Evolutionary conservation across 2,888 invertebrate genomes (phyloP).

Genomic region (Fabriciana adippe): DNA sequence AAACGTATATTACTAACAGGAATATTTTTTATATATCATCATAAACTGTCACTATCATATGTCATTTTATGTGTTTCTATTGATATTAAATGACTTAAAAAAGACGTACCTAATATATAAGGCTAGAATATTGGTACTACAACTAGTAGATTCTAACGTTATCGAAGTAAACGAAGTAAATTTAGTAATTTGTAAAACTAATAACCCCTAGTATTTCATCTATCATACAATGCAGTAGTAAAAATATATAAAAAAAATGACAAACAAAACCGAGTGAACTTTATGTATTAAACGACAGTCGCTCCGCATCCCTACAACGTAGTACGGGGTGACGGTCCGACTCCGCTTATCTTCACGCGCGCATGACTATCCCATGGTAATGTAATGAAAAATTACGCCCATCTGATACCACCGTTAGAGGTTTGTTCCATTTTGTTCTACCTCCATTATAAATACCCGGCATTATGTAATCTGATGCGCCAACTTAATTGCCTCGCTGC

Average conservation of each 20-base stretch:
- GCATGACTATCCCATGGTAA: slow-evolving; percentile 75
- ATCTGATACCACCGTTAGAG: slow-evolving; percentile 64
- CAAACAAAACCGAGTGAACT: background rate
- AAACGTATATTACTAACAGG: too few relatives aligned
- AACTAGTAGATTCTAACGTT: too few relatives aligned
- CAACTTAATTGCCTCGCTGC: slow-evolving; percentile 39
- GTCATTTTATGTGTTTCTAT: too few relatives aligned
- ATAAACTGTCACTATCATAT: too few relatives aligned
- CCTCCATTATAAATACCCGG: slow-evolving; percentile 40
- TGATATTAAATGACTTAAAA: too few relatives aligned
- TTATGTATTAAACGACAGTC: slow-evolving; percentile 38
- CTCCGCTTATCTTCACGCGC: slow-evolving; percentile 78
- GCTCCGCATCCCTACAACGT: slow-evolving; percentile 45
- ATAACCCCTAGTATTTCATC: too few relatives aligned
- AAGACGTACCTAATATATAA: too few relatives aligned
- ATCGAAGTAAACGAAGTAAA: too few relatives aligned
- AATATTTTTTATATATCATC: too few relatives aligned
- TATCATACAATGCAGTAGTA: background rate
- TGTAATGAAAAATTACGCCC: slow-evolving; percentile 82
- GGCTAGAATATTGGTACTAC: too few relatives aligned
- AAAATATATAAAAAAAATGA: background rate
- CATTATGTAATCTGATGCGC: slow-evolving; percentile 41
- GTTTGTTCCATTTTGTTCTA: slow-evolving; percentile 32
- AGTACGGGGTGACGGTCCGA: slow-evolving; percentile 54
- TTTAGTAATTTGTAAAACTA: too few relatives aligned